These are phyloP conservation scores for Cebidichthys violaceus DNA, from an alignment of 2,113 vertebrate species.

Conservation along the genomic window DNA sequence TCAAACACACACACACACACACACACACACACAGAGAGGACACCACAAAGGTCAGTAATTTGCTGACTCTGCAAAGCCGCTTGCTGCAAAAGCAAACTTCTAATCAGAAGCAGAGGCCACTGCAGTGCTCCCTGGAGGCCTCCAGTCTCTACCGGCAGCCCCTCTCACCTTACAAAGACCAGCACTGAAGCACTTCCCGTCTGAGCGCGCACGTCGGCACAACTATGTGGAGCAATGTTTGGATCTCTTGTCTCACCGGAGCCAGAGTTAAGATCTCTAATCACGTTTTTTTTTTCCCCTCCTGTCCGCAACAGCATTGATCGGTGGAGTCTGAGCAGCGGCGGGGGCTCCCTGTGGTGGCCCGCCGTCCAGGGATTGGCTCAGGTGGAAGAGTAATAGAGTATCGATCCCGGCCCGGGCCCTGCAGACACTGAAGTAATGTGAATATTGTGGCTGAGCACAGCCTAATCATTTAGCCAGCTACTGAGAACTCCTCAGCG, in stretches of 20 bases:
- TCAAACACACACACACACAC: slow-evolving; percentile 7
- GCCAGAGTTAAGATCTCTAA: slow-evolving; percentile 59
- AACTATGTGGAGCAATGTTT: slow-evolving; percentile 12
- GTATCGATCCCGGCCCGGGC: slow-evolving; percentile 64
- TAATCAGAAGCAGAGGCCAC: slow-evolving; percentile 61
- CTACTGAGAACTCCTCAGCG: slow-evolving; percentile 51
- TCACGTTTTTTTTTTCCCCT: slow-evolving; percentile 28
- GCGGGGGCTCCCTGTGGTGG: slow-evolving; percentile 55
- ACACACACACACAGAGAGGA: slow-evolving; percentile 31
- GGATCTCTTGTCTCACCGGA: slow-evolving; percentile 11
- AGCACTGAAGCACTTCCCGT: slow-evolving; percentile 1
- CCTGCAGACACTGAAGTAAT: slow-evolving; percentile 69
- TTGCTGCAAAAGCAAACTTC: slow-evolving; percentile 69
- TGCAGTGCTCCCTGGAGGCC: slow-evolving; percentile 57
- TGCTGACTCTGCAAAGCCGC: slow-evolving; percentile 67
- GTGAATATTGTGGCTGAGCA: slow-evolving; percentile 68
- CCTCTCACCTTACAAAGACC: slow-evolving; percentile 46
- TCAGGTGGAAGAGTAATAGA: slow-evolving; percentile 70
- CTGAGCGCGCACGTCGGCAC: neutral
- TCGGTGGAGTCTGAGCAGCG: slow-evolving; percentile 45
- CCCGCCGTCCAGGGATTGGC: slow-evolving; percentile 40
- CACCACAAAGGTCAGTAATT: slow-evolving; percentile 63
- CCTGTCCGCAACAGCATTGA: slow-evolving; percentile 52
- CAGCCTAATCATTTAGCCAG: slow-evolving; percentile 65
- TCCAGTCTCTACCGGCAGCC: slow-evolving; percentile 16